Evolutionary conservation across 2,113 vertebrate species (phyloP), one percentile per base, ranked within the genome.

Genomic region (Dicaeum eximium): DNA sequence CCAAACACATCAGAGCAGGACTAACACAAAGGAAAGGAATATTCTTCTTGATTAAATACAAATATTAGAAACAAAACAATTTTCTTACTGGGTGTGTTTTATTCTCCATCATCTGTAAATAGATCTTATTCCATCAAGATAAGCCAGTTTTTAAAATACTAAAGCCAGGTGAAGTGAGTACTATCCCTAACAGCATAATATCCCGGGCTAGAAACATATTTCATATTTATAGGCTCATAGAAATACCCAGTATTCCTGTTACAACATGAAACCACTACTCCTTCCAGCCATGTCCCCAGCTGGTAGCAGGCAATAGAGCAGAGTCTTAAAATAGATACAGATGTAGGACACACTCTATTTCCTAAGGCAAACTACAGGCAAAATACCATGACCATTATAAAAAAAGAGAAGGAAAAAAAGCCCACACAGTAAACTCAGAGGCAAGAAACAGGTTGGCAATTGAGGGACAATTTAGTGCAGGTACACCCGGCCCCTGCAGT

Each of bases 291-390:
- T 3, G 1, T 93, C 93, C 93, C 78, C 88, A 92, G 88, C 92
- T 77, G n/a, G 74, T 22, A 80, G 62, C 66, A 91, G 35, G 74
- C 81, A 88, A 94, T 37, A 77, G 54, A 82, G 50, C 57, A 69
- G 23, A 73, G 23, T 44, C 92, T 93, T 93, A 97, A 97, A 96
- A 96, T 96, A 96, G 93, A 69, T 2, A 53, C 2, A 5, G 88
- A 96, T 94, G 82, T 97, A 97, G 96, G 93, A 93, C 88, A 94
- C 90, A 93, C 50, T 95, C 93, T 70, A 92, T 93, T 96, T 95
- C 95, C 93, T 42, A 95, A 88, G 93, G 96, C 95, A 93, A 94
- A 94, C 79, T 72, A 27, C 10, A 13, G 51, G 61, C 78, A 71
- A 93, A 87, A 79, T 15, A 92, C 47, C 80, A 58, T 6, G 33